Evolutionary conservation across 2,888 invertebrate species (phyloP).

Genomic region (Cantharis rufa): DNA sequence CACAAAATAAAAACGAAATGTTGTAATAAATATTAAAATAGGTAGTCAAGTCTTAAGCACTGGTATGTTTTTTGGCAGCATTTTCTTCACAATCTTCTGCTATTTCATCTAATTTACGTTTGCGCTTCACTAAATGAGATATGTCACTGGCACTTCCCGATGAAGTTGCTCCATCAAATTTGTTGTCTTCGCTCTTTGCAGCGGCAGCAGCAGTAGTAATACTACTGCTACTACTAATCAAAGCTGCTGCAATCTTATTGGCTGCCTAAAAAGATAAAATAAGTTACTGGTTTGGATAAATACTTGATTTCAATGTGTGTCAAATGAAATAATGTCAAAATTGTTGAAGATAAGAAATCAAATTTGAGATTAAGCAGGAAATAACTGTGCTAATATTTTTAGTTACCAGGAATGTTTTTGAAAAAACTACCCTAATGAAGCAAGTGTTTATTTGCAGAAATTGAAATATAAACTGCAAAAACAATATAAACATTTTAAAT

Average conservation of each 20-base stretch:
- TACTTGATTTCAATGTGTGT: not conserved
- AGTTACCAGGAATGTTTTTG: not conserved
- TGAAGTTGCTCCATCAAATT: constrained; percentile 24
- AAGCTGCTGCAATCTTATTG: not conserved
- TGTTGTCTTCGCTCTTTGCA: constrained; percentile 14
- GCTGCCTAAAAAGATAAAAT: not conserved
- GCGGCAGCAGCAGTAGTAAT: constrained; percentile 1
- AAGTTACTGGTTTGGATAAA: not conserved
- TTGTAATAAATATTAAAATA: not conserved
- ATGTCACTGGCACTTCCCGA: constrained; percentile 70
- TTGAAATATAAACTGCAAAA: not conserved
- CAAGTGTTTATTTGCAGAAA: not conserved
- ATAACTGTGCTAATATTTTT: not conserved
- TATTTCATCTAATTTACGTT: constrained; percentile 71
- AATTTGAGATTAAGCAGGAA: not conserved
- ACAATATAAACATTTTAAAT: not conserved
- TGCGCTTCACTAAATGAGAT: constrained; percentile 79
- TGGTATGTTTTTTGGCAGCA: constrained; percentile 65
- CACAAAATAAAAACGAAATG: not conserved
- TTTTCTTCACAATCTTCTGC: constrained; percentile 55
- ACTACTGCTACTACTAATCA: not conserved
- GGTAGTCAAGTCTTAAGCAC: constrained; percentile 20
- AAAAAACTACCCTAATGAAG: not conserved
- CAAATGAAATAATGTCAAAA: not conserved
- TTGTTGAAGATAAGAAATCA: not conserved